A percentile compares a stretch with the other conserved stretches of the same genome.
phyloP scores from a whole-genome alignment of 2,113 vertebrate genomes.

The Potamarius usumacintae region DNA sequence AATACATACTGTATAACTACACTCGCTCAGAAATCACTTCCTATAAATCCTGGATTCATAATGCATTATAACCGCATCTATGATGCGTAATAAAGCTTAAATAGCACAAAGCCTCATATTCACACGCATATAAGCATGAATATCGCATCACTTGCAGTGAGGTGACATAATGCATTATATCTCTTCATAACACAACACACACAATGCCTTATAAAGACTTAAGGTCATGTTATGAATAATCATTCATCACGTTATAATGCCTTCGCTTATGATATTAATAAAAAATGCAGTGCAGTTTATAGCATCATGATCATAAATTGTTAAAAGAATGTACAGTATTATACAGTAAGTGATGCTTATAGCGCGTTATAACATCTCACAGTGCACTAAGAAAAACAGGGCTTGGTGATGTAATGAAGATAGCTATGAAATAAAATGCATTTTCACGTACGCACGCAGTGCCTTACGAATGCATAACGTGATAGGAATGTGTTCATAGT shows the following conservation, averaged over 20 bases:
- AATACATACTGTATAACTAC: not conserved
- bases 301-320: not conserved
- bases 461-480: not conserved
- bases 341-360: not conserved
- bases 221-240: not conserved
- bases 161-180: not conserved
- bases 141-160: not conserved
- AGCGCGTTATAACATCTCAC: not conserved
- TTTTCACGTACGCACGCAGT: too few species aligned
- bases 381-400: not conserved
- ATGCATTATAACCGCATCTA: not conserved
- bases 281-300: too few species aligned
- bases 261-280: not conserved
- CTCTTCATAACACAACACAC: not conserved
- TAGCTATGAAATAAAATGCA: not conserved
- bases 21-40: not conserved
- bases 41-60: not conserved
- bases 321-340: not conserved
- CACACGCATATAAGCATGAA: not conserved
- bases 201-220: not conserved
- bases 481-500: not conserved
- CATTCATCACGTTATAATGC: not conserved
- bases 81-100: not conserved
- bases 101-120: not conserved
- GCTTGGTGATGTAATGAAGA: not conserved